Base-by-base conservation (phyloP, 2,113 vertebrate species). In the Marmota monax region DNA sequence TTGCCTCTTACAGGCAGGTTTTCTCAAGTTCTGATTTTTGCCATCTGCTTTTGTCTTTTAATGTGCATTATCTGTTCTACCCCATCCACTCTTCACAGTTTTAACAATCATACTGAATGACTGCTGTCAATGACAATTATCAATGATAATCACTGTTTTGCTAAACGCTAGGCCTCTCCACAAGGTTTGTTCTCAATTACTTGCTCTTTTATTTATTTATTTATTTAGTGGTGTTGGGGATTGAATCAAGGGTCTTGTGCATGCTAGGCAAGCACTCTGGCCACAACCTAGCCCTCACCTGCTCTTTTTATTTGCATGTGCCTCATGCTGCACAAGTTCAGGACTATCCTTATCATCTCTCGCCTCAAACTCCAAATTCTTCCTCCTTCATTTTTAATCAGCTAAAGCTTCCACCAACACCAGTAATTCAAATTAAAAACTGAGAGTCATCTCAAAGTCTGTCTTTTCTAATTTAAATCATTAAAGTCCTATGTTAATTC, bases 401-500 rank as follows among this genome's bases (percentile, higher is more conserved):
- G 67, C 29, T 89, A 48, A 89, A 56, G 23, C 16, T 92, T 88
- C n/a, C 22, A 72, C 29, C 7, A 84, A 45, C 16, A 83, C 10
- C 13, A 65, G 23, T 78, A 37, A 96, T 34, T 90, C 23, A 76
- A 78, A n/a, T 89, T 22, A 63, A 65, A 91, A 83, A 95, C 8
- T 39, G 5, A 51, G 16, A 73, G 48, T 72, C 29, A 67, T 63
- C 6, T 51, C 78, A 67, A 12, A 92, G 37, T 10, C 29, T 79
- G 48, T 88, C 53, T 25, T 88, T n/a, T 89, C 27, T 37, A 87
- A 76, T 73, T 61, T 63, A 63, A 88, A 76, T 84, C 84, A 84
- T 61, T 7, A 93, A 92, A 92, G 29, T 56, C 27, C 58, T 87
- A 48, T 45, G 69, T 96, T 83, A 89, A 95, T 65, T 85, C 11